Percentiles rank a stretch among this genome's conserved stretches.
Conservation (phyloP, 2,797 vertebrate species). For the Pipistrellus nathusii region DNA sequence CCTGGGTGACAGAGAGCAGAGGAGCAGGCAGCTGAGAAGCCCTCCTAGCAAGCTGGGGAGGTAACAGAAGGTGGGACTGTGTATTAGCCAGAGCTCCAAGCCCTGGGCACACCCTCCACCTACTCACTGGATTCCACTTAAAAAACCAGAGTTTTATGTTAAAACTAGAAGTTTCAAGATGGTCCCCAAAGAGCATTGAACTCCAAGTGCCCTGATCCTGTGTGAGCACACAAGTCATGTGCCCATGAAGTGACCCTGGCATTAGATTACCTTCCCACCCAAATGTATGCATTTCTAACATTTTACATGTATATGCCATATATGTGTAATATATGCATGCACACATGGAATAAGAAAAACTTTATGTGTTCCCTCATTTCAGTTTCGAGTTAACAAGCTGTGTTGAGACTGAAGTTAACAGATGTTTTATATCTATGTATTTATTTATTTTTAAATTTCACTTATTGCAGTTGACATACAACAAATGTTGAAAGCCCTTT, state of each 20-base stretch:
- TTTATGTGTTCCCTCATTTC: not conserved
- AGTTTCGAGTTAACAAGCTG: not conserved
- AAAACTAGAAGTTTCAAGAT: not conserved
- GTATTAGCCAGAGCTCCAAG: not conserved
- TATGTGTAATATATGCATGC: not conserved
- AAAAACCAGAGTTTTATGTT: not conserved
- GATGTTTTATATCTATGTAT: not conserved
- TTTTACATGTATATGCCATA: not conserved
- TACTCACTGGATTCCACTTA: not conserved
- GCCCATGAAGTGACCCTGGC: not conserved
- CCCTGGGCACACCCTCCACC: not conserved
- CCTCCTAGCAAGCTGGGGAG: not conserved
- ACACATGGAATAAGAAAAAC: not conserved
- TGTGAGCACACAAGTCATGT: not conserved
- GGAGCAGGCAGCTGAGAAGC: not conserved
- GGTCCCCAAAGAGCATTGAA: not conserved
- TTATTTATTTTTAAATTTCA: not conserved
- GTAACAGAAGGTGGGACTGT: not conserved
- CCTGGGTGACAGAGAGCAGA: not conserved
- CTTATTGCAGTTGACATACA: not conserved
- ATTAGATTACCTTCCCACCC: not conserved
- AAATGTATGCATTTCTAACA: not conserved
- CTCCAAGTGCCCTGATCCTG: not conserved
- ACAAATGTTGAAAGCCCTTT: not conserved
- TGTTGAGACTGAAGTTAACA: slow-evolving; percentile 29